Evolutionary conservation across 2,888 invertebrate species (phyloP).

Genomic region (Caenorhabditis sp.): DNA sequence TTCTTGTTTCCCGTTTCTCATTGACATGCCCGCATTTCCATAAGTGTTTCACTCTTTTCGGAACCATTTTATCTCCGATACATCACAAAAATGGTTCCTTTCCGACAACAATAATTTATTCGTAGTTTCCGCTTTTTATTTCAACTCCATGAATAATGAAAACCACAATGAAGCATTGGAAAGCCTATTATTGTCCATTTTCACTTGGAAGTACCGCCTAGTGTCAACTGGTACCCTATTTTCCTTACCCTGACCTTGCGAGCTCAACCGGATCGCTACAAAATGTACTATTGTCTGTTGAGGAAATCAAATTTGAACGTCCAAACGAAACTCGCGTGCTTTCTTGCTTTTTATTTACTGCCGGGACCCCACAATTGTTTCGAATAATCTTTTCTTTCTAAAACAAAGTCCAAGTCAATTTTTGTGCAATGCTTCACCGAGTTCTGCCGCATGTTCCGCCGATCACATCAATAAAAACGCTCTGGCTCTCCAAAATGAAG

Average conservation of each 20-base stretch:
- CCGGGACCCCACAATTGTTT: neutral
- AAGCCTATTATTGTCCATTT: neutral
- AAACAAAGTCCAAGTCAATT: neutral
- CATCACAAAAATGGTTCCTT: neutral
- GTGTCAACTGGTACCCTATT: neutral
- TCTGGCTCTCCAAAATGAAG: neutral
- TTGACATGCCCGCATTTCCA: no score
- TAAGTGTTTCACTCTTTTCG: neutral
- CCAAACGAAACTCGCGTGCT: constrained; percentile 12
- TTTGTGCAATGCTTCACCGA: constrained; percentile 5
- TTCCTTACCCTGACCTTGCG: constrained; percentile 2
- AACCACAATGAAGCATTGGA: constrained; percentile 16
- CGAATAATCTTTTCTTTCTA: neutral
- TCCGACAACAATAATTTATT: constrained; percentile 51
- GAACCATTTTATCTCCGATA: neutral
- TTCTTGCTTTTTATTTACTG: constrained; percentile 21
- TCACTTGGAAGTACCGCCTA: neutral
- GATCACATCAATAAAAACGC: constrained; percentile 47
- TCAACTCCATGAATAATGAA: constrained; percentile 43
- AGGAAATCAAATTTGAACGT: constrained; percentile 42
- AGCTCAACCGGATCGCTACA: neutral
- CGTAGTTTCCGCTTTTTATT: constrained; percentile 35
- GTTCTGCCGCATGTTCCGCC: constrained; percentile 1
- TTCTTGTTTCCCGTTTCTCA: constrained; percentile 3
- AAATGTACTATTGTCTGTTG: constrained; percentile 26